Base-by-base conservation (phyloP, 2,113 vertebrate species). In the Corydoras sp. region DNA sequence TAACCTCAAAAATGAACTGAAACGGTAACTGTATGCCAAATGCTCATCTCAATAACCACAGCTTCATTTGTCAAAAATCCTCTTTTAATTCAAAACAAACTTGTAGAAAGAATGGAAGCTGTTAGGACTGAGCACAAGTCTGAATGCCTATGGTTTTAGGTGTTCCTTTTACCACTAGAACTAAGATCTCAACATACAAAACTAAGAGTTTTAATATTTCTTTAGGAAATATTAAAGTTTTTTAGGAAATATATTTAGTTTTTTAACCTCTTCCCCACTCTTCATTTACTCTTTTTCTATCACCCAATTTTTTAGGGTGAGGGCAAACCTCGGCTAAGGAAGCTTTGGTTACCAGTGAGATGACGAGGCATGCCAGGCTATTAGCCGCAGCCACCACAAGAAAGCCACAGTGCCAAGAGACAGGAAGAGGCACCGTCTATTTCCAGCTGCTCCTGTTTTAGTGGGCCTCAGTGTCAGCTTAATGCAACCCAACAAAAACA, bases 401-500 rank as follows among this genome's bases (percentile, higher is more conserved):
- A 89, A 91, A 89, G 83, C 49, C 51, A n/a, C 56, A 31, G 31
- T 69, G 68, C 79, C 74, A 71, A 76, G 81, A 76, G 67, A 76
- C 72, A 81, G 78, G 77, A 85, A 77, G 81, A 81, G 76, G 72
- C 73, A 72, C 61, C 0, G 64, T 83, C 84, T 87, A 85, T 87
- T 87, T 90, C 84, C 78, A 82, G 59, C 9, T 71, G 81, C 82
- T 90, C 79, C 84, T 87, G 85, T 86, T 87, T 88, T 84, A 82
- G 83, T 13, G 59, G 70, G 61, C 48, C 51, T 67, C 55, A 14
- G 81, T 76, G 63, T 80, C 53, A 78, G 83, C 86, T 87, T 83
- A 85, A 86, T 79, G 59, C 3, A 82, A 86, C 79, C 77, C 81
- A 79, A 68, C 73, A 83, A 80, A 84, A 85, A 88, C 83, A 88